Percentiles rank a stretch among this genome's conserved stretches.
Conservation (phyloP, 2,113 vertebrate genomes). For the Melanerpes aurifrons region DNA sequence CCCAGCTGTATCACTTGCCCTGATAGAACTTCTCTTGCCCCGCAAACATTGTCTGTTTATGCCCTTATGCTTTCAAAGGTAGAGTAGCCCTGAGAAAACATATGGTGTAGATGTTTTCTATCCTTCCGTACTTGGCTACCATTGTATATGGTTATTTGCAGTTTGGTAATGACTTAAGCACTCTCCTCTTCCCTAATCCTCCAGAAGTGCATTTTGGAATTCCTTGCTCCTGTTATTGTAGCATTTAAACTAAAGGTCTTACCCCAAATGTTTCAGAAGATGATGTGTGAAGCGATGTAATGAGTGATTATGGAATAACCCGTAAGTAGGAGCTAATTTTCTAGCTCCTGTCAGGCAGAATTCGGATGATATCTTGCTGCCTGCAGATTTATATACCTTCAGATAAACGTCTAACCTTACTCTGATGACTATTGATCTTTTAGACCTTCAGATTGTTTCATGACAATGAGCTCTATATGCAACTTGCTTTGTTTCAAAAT, state of each 20-base stretch:
- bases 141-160: background rate
- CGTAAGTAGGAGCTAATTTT: background rate
- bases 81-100: background rate
- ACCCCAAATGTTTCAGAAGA: background rate
- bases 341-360: background rate
- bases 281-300: background rate
- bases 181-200: background rate
- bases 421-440: constrained; percentile 35
- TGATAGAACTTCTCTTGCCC: background rate
- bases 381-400: background rate
- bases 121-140: background rate
- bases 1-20: background rate
- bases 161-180: background rate
- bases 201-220: background rate
- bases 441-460: background rate
- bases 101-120: background rate
- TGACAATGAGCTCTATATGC: constrained; percentile 8
- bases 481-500: constrained; percentile 14
- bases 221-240: background rate
- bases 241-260: background rate
- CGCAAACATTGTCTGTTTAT: background rate
- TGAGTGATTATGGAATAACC: background rate
- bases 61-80: background rate
- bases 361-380: background rate
- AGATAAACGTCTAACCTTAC: constrained; percentile 9